These are phyloP conservation scores for Hiodon tergisus DNA, from an alignment of 2,113 vertebrate species.

Conservation along the genomic window DNA sequence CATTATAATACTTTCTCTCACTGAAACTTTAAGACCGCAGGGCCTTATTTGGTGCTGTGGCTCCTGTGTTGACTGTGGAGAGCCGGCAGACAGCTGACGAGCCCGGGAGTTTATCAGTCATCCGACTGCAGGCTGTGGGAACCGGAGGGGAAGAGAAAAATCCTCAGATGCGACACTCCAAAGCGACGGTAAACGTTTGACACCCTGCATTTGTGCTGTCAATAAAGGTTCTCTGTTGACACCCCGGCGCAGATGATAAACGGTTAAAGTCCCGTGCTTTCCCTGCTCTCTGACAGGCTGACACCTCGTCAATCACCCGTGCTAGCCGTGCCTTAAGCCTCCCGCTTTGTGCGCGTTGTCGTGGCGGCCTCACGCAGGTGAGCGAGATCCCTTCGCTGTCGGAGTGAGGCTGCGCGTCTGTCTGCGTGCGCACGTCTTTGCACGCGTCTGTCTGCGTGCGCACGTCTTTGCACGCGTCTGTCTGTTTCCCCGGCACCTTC, in stretches of 20 bases:
- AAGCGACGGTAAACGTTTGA: constrained; percentile 40
- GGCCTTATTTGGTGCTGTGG: constrained; percentile 34
- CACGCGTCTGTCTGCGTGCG: neutral
- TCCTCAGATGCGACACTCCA: constrained; percentile 36
- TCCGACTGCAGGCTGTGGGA: constrained; percentile 26
- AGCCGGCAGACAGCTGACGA: constrained; percentile 38
- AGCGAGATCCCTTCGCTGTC: neutral
- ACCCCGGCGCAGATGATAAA: constrained; percentile 29
- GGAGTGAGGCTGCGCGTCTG: neutral
- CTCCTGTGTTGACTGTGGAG: constrained; percentile 37
- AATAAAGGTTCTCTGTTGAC: constrained; percentile 31
- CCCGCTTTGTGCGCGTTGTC: neutral
- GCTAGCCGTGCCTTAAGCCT: neutral
- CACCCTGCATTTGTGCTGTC: constrained; percentile 33
- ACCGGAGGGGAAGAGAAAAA: constrained; percentile 2
- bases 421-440: neutral
- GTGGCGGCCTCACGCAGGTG: too few species aligned
- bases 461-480: neutral
- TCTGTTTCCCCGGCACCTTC: neutral
- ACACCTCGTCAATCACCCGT: constrained; percentile 24
- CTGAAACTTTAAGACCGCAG: constrained; percentile 32
- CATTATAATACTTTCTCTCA: neutral
- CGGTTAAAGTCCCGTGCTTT: constrained; percentile 31
- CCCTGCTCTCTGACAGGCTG: constrained; percentile 15
- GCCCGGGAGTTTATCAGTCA: constrained; percentile 42